Conservation (phyloP, 1,140 invertebrate genomes). For the Aphaenogaster rudis region DNA sequence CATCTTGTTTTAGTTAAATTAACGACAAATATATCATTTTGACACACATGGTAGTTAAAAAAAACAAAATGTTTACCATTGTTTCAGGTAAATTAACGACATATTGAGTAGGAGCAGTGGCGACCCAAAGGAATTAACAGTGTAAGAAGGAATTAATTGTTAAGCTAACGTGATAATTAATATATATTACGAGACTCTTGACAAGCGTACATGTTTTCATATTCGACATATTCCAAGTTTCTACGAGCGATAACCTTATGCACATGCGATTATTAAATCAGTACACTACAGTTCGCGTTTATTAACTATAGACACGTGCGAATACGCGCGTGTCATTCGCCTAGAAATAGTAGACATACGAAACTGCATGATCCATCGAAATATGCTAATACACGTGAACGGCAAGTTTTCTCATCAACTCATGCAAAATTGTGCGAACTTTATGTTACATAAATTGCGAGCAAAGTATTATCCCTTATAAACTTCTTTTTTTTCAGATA, state of each 20-base stretch:
- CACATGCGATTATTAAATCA: neutral
- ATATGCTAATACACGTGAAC: conserved; percentile 27
- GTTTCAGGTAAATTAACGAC: too few relatives aligned
- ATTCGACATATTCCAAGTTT: too few relatives aligned
- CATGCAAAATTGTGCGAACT: conserved; percentile 29
- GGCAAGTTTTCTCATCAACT: conserved; percentile 55
- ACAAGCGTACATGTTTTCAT: too few relatives aligned
- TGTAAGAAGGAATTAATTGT: too few relatives aligned
- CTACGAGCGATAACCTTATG: neutral
- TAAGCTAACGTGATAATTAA: too few relatives aligned
- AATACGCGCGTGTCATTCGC: conserved; percentile 10
- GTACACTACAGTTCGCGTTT: neutral
- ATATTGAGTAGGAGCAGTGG: too few relatives aligned
- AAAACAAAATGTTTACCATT: too few relatives aligned
- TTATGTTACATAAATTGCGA: conserved; percentile 10
- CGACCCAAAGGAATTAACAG: too few relatives aligned
- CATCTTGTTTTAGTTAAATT: too few relatives aligned
- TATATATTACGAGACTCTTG: too few relatives aligned
- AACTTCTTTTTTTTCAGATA: neutral
- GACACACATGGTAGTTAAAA: too few relatives aligned
- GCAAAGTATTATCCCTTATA: conserved; percentile 25
- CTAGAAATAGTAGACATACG: conserved; percentile 24
- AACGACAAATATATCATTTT: too few relatives aligned
- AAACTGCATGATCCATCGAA: conserved; percentile 36
- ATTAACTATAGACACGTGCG: neutral